Base-by-base conservation (phyloP, 2,113 vertebrate species). In the Ceratotherium simum region DNA sequence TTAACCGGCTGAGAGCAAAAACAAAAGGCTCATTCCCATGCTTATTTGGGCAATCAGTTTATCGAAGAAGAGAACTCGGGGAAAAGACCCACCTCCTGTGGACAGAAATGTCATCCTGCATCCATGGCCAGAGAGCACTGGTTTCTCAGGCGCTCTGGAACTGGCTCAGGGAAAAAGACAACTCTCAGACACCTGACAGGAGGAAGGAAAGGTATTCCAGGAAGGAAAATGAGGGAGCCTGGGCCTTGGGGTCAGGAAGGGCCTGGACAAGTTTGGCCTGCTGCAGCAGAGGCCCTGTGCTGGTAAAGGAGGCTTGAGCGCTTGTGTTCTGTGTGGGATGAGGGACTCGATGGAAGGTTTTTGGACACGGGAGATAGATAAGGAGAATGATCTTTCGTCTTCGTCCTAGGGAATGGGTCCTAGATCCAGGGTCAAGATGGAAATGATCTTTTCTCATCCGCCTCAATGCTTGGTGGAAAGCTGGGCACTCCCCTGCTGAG, bases 1-100 rank as follows among this genome's bases (percentile, higher is more conserved):
- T 85, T 91, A 89, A 91, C 33, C 64, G 60, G 58, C 46, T 58
- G 25, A 83, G 76, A 79, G 39, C 72, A 64, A 82, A 90, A 76
- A 23, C 42, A 23, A 51, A 82, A 88, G 48, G 18, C 48, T 11
- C 27, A 60, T 79, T 92, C 39, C 69, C 75, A 17, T n/a, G 46
- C 69, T 80, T 70, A 58, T 92, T 42, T 12, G 9, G 86, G 70
- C 29, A 60, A 18, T 85, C 46, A 89, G 81, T 86, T 65, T 54
- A n/a, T 31, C 39, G 58, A 69, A 69, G 60, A 31, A 39, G 82
- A 96, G 64, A 89, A 67, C 36, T 60, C 69, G 58, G 58, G 78
- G 97, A 64, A 87, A 96, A 75, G 85, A 95, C 5, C 16, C 13
- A 27, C 46, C n/a, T 81, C 70, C 10, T 31, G 29, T 46, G 81